A percentile compares a stretch with the other conserved stretches of the same genome.
phyloP scores from a whole-genome alignment of 2,113 vertebrate genomes.

The Euleptes europaea region DNA sequence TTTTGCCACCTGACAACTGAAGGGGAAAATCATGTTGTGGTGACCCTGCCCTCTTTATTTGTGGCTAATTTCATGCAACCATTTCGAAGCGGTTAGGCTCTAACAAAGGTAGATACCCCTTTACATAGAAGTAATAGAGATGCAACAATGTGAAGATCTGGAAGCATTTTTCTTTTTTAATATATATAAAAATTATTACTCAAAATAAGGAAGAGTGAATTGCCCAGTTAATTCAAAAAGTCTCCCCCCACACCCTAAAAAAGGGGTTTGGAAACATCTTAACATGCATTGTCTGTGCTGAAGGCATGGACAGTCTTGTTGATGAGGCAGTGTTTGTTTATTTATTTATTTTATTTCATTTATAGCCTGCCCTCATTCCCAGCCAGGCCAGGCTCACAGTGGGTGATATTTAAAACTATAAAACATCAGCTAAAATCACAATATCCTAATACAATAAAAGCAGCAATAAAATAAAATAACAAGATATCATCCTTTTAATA shows the following conservation, averaged over 20 bases:
- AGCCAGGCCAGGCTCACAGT: too few relatives aligned
- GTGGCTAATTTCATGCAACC: not conserved
- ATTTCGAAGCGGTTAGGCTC: not conserved
- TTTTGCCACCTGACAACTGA: not conserved
- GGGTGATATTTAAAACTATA: too few relatives aligned
- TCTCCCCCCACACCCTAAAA: too few relatives aligned
- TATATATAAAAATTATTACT: not conserved
- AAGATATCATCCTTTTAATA: too few relatives aligned
- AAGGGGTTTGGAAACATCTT: not conserved
- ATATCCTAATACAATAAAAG: too few relatives aligned
- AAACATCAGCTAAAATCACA: too few relatives aligned
- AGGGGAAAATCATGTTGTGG: not conserved
- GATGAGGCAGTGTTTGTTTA: too few relatives aligned
- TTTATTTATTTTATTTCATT: too few relatives aligned
- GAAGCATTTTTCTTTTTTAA: not conserved
- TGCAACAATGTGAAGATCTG: not conserved
- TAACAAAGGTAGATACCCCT: not conserved
- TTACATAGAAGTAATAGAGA: not conserved
- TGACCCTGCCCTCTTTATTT: not conserved
- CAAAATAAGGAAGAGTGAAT: not conserved
- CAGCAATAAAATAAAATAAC: too few relatives aligned
- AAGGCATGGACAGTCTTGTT: too few relatives aligned
- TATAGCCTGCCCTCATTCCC: too few relatives aligned
- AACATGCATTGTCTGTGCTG: too few relatives aligned
- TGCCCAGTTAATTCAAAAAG: not conserved